Evolutionary conservation across 2,888 invertebrate species (phyloP), one percentile per base, ranked within the genome.

Genomic region (Drosophila ustulata): DNA sequence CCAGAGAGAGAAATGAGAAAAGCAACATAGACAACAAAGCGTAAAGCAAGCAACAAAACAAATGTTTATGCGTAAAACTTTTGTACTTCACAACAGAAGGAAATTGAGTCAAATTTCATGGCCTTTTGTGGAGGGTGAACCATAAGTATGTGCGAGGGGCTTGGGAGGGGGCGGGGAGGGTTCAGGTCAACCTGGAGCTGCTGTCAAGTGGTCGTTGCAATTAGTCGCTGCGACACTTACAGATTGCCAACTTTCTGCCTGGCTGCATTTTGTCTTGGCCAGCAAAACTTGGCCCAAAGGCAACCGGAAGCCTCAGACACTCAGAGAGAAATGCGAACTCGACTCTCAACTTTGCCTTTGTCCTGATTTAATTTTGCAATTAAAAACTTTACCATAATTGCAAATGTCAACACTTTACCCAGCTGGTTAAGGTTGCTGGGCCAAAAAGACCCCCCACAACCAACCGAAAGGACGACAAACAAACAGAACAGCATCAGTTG

Each of bases 361-460:
- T 78, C 25, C 66, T 63, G 71, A 80, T 85, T 87, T 85, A 79
- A 82, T 89, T 76, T 78, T 75, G 87, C 78, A 85, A 90, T 89
- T 89, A 87, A 82, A 88, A 89, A 85, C 76, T 89, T 83, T 83
- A 37, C 67, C 78, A 81, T 85, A 88, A 80, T 80, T 88, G 75
- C 72, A 58, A 77, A 63, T 41, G 71, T 66, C 77, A 74, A 78
- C 80, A 67, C 49, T 62, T 61, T 13, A 25, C 46, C 45, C 41
- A 41, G 66, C 28, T 18, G 61, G 32, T 11, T 52, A 45, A 41
- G 13, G 28, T 62, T 66, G 59, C 23, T 52, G 45, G 55, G 43
- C 41, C 58, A 55, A 61, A 18, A 18, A 18, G 1, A 18, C 18
- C 1, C 18, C 18, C 18, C 18, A 18, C 18, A 18, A 18, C 18